These are phyloP conservation scores for Colostygia pectinataria DNA, from an alignment of 2,888 invertebrate species.

Conservation along the genomic window DNA sequence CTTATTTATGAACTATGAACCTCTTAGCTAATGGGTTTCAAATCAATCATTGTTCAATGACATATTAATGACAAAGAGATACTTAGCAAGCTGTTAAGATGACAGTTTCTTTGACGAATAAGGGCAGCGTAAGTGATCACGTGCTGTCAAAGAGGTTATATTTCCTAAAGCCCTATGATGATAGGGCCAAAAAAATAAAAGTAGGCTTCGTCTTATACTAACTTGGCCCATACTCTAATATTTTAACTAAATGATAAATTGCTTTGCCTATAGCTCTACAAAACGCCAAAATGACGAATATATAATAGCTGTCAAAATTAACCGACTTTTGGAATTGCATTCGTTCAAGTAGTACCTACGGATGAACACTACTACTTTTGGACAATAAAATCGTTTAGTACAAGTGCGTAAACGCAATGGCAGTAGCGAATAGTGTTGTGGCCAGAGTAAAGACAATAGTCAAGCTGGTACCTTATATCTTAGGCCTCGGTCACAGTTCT, in stretches of 20 bases:
- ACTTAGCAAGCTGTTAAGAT: too few relatives aligned
- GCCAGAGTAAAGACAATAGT: slow-evolving; percentile 17
- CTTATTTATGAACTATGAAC: too few relatives aligned
- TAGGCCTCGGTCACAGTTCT: too few relatives aligned
- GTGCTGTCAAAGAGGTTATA: slow-evolving; percentile 35
- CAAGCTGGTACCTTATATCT: not conserved
- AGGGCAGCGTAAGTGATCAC: slow-evolving; percentile 5
- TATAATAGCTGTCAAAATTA: slow-evolving; percentile 2
- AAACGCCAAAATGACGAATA: slow-evolving; percentile 6
- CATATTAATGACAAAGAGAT: too few relatives aligned
- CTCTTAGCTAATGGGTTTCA: too few relatives aligned
- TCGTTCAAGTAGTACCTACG: slow-evolving; percentile 14
- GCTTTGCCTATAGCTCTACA: not conserved
- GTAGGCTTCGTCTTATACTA: slow-evolving; percentile 61
- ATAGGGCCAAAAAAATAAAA: slow-evolving; percentile 44
- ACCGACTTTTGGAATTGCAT: slow-evolving; percentile 3
- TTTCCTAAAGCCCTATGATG: slow-evolving; percentile 24
- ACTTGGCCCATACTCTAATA: slow-evolving; percentile 56
- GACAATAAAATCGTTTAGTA: slow-evolving; percentile 5
- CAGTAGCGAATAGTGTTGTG: slow-evolving; percentile 22
- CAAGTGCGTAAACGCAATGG: slow-evolving; percentile 18
- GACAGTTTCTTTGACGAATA: too few relatives aligned
- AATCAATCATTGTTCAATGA: too few relatives aligned
- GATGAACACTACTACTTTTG: slow-evolving; percentile 12
- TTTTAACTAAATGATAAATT: slow-evolving; percentile 2